Evolutionary conservation across 2,888 invertebrate genomes (phyloP).

Genomic region (Acanthoscelides obtectus): DNA sequence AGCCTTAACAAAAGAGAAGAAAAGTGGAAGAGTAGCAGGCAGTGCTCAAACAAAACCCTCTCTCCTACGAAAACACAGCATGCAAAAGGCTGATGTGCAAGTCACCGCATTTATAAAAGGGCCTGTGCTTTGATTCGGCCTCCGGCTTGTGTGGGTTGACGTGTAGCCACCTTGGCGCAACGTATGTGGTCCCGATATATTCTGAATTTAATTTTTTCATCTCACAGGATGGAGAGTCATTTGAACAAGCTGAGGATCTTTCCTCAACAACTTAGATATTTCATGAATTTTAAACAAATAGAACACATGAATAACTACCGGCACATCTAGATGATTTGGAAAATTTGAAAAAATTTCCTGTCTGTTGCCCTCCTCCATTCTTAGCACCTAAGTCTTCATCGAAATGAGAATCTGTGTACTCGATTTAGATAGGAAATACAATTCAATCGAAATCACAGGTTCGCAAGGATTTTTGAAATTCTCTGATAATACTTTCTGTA

Average conservation of each 20-base stretch:
- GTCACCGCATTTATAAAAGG: slow-evolving; percentile 37
- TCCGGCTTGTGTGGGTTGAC: slow-evolving; percentile 36
- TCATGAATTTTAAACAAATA: no score
- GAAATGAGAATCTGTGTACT: no score
- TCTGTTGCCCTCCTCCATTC: no score
- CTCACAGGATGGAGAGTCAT: not conserved
- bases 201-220: slow-evolving; percentile 27
- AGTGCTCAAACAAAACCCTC: not conserved
- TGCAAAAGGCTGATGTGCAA: slow-evolving; percentile 27
- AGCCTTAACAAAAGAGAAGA: not conserved
- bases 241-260: not conserved
- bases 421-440: no score
- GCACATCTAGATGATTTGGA: no score
- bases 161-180: slow-evolving; percentile 22
- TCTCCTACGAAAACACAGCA: slow-evolving; percentile 34
- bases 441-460: no score
- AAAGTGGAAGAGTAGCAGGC: not conserved
- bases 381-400: no score
- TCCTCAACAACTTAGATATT: no score
- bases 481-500: no score
- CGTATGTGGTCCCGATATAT: slow-evolving; percentile 41
- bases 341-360: no score
- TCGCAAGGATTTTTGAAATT: no score
- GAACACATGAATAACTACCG: no score
- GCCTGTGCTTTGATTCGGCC: slow-evolving; percentile 36